Evolutionary conservation across 2,888 invertebrate species (phyloP), one percentile per base, ranked within the genome.

Genomic region (Lamproptera curius): DNA sequence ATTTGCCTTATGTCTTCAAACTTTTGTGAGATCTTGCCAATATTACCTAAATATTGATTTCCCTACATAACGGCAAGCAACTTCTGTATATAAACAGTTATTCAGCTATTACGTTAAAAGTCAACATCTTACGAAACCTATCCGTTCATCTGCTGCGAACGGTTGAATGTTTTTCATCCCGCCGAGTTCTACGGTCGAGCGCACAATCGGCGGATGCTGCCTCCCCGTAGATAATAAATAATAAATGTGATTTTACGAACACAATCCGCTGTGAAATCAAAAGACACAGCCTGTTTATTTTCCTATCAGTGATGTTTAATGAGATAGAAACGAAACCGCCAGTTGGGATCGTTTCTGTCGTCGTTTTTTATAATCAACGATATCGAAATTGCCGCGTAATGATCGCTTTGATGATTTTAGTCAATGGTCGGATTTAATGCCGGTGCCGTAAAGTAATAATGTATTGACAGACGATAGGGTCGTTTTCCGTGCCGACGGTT

Each of bases 211-310:
- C 49, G 49, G 49, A 49, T 49, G 40, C 49, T 43, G 49, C 23
- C n/a, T 26, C 42, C 14, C 49, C 49, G 49, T 43, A 20, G 49
- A 43, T 40, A 49, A 40, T 49, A 41, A 49, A 49, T 49, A 49
- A 49, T 49, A 43, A 49, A 49, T 49, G 43, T 43, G 48, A 49
- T 49, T 49, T 49, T 43, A 49, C 39, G 39, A 43, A 16, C 23
- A 42, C 39, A 39, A 49, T 43, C 35, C 17, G 35, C 38, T 40
- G 48, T 49, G 48, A 49, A 43, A 49, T 49, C 43, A 34, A 49
- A 49, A 49, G 39, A 48, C 43, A 40, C 28, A 39, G 43, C 35
- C 43, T n/a, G 48, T 49, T 49, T 43, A 43, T 39, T 49, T 40
- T 49, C 36, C 48, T 16, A 43, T 48, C 39, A 35, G 31, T 28